These are phyloP conservation scores for Pomatorhinus ruficollis DNA, from an alignment of 2,113 vertebrate species.

Conservation along the genomic window DNA sequence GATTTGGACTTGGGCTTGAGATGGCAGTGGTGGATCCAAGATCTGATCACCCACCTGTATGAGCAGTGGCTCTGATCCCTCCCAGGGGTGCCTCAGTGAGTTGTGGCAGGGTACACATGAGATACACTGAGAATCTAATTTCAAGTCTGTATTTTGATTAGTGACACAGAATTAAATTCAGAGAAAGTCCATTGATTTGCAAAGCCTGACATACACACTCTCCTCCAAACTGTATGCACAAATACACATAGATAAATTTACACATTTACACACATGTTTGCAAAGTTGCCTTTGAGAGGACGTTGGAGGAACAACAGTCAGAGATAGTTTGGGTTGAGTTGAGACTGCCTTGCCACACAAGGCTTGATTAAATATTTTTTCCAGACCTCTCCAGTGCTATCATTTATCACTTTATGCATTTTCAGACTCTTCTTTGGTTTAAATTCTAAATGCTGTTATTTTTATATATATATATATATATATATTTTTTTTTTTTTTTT, in stretches of 20 bases:
- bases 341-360: background rate
- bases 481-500: background rate
- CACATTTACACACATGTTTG: background rate
- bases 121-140: background rate
- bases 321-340: background rate
- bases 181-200: background rate
- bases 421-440: background rate
- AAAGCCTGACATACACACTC: background rate
- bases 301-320: background rate
- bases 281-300: background rate
- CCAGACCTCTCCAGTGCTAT: background rate
- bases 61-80: background rate
- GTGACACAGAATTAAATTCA: background rate
- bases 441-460: background rate
- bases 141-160: background rate
- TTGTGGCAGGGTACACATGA: background rate
- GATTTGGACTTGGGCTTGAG: background rate
- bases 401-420: background rate
- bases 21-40: background rate
- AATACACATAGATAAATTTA: background rate
- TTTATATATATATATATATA: too few relatives aligned
- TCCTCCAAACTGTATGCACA: background rate
- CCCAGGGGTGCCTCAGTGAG: background rate
- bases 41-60: background rate
- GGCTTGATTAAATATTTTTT: background rate